These are phyloP conservation scores for Lagocephalus sceleratus DNA, from an alignment of 2,797 vertebrate genomes.

Conservation along the genomic window DNA sequence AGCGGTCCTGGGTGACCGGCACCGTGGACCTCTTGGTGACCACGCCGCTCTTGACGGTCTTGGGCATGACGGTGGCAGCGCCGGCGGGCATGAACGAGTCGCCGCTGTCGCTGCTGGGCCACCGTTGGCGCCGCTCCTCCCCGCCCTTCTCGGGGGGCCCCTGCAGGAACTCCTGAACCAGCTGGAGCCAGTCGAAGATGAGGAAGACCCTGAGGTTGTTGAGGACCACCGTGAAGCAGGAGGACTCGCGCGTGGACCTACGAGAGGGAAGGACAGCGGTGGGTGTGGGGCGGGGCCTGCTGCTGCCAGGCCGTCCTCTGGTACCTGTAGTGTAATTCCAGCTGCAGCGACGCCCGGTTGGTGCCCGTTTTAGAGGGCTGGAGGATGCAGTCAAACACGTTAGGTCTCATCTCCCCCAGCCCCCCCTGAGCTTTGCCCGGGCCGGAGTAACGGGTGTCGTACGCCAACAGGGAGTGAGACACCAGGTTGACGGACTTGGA, in stretches of 20 bases:
- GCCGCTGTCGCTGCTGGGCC: conserved; percentile 57
- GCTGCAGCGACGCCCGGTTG: conserved; percentile 87
- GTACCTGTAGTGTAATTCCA: conserved; percentile 94
- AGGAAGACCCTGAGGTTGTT: conserved; percentile 95
- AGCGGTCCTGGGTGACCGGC: conserved; percentile 80
- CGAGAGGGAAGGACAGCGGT: neutral
- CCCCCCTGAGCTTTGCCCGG: conserved; percentile 22
- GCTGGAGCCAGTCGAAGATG: conserved; percentile 94
- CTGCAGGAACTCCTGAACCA: conserved; percentile 86
- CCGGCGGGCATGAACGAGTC: conserved; percentile 33
- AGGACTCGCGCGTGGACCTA: conserved; percentile 91
- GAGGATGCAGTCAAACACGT: conserved; percentile 91
- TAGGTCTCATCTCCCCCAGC: conserved; percentile 59
- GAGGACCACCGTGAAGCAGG: conserved; percentile 93
- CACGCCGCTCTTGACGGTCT: conserved; percentile 91
- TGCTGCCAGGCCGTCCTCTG: neutral
- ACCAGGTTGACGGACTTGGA: conserved; percentile 93
- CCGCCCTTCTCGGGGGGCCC: conserved; percentile 75
- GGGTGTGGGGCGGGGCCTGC: neutral
- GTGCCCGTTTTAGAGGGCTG: conserved; percentile 87
- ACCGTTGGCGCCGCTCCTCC: conserved; percentile 48
- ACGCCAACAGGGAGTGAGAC: conserved; percentile 94
- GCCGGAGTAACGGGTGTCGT: conserved; percentile 84
- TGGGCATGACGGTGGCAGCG: conserved; percentile 77
- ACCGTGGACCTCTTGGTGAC: conserved; percentile 94